Conservation (phyloP, 2,888 invertebrate species). For the Matsumyia berberina region DNA sequence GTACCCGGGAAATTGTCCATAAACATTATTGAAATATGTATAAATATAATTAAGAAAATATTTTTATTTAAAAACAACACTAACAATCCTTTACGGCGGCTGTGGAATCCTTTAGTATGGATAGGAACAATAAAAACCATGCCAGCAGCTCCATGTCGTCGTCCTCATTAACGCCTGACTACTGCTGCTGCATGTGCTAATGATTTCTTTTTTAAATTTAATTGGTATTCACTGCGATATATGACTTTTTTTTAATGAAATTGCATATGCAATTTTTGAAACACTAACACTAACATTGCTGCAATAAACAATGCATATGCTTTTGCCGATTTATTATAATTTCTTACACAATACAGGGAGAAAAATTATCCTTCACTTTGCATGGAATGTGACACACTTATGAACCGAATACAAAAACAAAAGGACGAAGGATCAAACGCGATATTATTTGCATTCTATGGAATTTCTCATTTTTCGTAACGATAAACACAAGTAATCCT, state of each 20-base stretch:
- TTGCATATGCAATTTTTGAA: conserved; percentile 31
- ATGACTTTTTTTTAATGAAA: conserved; percentile 13
- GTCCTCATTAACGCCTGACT: conserved; percentile 74
- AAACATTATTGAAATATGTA: background rate
- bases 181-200: conserved; percentile 66
- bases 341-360: conserved; percentile 26
- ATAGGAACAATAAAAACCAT: conserved; percentile 78
- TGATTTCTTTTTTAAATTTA: conserved; percentile 30
- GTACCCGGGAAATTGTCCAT: background rate
- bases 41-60: background rate
- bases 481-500: conserved; percentile 29
- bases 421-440: conserved; percentile 26
- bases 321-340: conserved; percentile 35
- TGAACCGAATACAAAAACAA: conserved; percentile 23
- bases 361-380: conserved; percentile 40
- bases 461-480: background rate
- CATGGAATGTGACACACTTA: background rate
- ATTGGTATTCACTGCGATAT: conserved; percentile 9
- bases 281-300: conserved; percentile 54
- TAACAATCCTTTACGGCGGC: conserved; percentile 79
- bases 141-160: conserved; percentile 78
- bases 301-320: conserved; percentile 46
- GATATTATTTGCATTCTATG: conserved; percentile 16
- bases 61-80: conserved; percentile 50
- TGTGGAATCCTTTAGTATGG: conserved; percentile 77